phyloP scores from a whole-genome alignment of 1,140 invertebrate species.

The Halictus rubicundus region DNA sequence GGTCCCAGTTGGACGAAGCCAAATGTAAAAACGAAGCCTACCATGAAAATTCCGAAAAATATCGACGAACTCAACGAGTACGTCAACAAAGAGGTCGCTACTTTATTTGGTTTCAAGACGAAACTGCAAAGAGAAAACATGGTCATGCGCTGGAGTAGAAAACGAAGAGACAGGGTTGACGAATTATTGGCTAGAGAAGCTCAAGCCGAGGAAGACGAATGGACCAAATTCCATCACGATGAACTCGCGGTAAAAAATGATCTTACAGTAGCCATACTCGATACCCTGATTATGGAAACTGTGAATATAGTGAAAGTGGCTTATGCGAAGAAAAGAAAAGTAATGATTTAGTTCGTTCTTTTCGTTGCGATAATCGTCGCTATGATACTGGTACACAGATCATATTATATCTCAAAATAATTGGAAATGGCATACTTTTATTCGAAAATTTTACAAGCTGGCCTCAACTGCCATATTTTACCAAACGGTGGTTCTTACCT shows the following conservation, averaged over 20 bases:
- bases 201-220: conserved; percentile 86
- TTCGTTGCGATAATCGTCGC: conserved; percentile 67
- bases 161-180: conserved; percentile 87
- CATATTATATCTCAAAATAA: not conserved
- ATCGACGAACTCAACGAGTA: conserved; percentile 78
- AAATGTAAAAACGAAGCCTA: conserved; percentile 75
- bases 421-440: conserved; percentile 73
- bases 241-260: conserved; percentile 86
- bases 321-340: conserved; percentile 73
- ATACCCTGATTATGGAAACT: conserved; percentile 84
- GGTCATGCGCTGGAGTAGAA: conserved; percentile 85
- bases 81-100: conserved; percentile 81
- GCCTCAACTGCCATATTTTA: conserved; percentile 47
- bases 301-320: conserved; percentile 76
- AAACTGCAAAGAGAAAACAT: conserved; percentile 81
- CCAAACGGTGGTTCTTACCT: conserved; percentile 29
- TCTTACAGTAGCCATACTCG: conserved; percentile 84
- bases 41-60: conserved; percentile 75
- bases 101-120: conserved; percentile 82
- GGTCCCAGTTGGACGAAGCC: conserved; percentile 82
- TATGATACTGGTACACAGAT: too few relatives aligned
- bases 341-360: conserved; percentile 69
- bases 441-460: conserved; percentile 81
- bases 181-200: conserved; percentile 86
- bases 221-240: conserved; percentile 87